Evolutionary conservation across 2,888 invertebrate species (phyloP), one percentile per base, ranked within the genome.

Genomic region (Auanema sp.): DNA sequence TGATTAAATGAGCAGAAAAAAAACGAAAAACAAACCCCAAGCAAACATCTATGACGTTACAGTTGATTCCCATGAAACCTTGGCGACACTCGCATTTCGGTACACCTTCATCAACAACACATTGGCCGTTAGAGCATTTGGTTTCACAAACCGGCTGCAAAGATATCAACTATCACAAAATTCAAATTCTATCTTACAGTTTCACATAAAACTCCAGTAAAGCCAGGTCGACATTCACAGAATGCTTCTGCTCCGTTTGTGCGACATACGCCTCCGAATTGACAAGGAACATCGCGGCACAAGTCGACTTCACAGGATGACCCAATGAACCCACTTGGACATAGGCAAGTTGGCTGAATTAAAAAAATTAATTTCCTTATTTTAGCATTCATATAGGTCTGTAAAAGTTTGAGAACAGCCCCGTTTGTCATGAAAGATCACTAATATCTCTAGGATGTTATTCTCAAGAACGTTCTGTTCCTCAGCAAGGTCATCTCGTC

Each of bases 51-150:
- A 76, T 68, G 47, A 79, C 71, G 58, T 81, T 81, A 66, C 80
- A 80, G 64, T 80, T 81, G 60, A 69, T 64, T 23, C 80, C 80
- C 50, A 76, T 73, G 69, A 81, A 80, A 44, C 80, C 80, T 57
- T 77, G 73, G 23, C 73, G 65, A 58, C 80, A 80, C 51, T 70
- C 64, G 59, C 73, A 73, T 55, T 62, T 56, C 21, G 69, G 55
- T 49, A 62, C 60, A 53, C 71, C 67, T 44, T 63, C 58, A 24
- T 66, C 60, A 33, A 69, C 69, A 23, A 76, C 60, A 61, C 71
- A 67, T 59, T 74, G 66, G 24, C 76, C 76, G 43, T 76, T 76
- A 6, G 69, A 60, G 56, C 76, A 76, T 53, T 65, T 67, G 8
- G 71, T 71, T 23, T 66, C 65, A 49, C 76, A 76, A 10, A 40